Conservation (phyloP, 2,888 invertebrate genomes). For the Conus canariensis region DNA sequence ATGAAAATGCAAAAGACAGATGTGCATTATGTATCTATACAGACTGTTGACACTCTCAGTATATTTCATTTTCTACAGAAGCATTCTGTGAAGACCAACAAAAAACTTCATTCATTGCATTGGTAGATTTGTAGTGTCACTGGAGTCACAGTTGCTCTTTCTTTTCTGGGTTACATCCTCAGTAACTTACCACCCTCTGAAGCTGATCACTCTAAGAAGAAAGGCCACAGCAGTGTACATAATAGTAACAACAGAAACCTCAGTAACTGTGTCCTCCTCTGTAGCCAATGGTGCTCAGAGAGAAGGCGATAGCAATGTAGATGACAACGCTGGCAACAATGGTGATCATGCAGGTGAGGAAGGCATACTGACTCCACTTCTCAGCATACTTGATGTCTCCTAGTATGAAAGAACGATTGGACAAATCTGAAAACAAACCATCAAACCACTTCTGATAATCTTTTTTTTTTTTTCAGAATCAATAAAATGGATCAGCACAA, state of each 20-base stretch:
- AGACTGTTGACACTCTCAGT: not conserved
- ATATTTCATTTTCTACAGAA: too few relatives aligned
- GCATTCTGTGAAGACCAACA: too few relatives aligned
- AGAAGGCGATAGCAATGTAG: slow-evolving; percentile 67
- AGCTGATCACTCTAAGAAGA: too few relatives aligned
- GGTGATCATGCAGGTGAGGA: slow-evolving; percentile 66
- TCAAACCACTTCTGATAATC: not conserved
- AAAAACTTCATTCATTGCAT: too few relatives aligned
- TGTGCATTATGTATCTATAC: not conserved
- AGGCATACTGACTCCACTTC: slow-evolving; percentile 70
- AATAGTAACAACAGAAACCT: not conserved
- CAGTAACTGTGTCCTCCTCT: slow-evolving; percentile 51
- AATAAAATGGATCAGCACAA: too few relatives aligned
- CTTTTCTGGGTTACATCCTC: too few relatives aligned
- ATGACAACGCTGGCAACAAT: slow-evolving; percentile 64
- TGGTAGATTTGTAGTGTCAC: too few relatives aligned
- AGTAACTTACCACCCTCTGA: too few relatives aligned
- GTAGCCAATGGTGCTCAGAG: slow-evolving; percentile 51
- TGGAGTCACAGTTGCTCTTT: too few relatives aligned
- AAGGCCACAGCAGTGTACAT: too few relatives aligned
- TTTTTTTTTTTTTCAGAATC: too few relatives aligned
- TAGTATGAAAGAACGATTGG: slow-evolving; percentile 60
- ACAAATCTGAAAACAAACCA: slow-evolving; percentile 66
- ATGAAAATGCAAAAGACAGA: not conserved
- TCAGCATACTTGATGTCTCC: slow-evolving; percentile 68